phyloP scores from a whole-genome alignment of 2,888 invertebrate genomes.

The Melangyna quadrimaculata region DNA sequence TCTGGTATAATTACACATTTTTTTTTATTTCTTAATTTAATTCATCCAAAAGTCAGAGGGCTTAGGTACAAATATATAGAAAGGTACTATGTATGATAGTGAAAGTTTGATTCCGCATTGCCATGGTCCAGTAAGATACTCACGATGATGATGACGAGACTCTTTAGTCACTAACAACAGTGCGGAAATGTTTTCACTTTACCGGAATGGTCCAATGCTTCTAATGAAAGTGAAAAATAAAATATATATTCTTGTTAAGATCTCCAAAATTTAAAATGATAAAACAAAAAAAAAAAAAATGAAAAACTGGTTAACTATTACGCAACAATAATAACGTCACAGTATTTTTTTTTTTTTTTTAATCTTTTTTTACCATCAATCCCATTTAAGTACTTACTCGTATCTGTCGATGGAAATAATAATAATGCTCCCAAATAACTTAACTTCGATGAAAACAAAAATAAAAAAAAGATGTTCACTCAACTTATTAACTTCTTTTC shows the following conservation, averaged over 20 bases:
- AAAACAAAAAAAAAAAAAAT: background rate
- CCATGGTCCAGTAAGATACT: slow-evolving; percentile 77
- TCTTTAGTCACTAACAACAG: slow-evolving; percentile 1
- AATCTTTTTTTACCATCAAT: slow-evolving; percentile 2
- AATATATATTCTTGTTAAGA: slow-evolving; percentile 38
- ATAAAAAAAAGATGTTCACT: slow-evolving; percentile 31
- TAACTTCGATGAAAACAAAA: background rate
- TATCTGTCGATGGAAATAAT: slow-evolving; percentile 31
- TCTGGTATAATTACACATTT: slow-evolving; percentile 49
- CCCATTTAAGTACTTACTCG: slow-evolving; percentile 20
- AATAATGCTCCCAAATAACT: slow-evolving; percentile 47
- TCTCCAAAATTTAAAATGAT: slow-evolving; percentile 46
- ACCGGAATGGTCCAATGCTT: slow-evolving; percentile 72
- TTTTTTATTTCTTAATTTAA: slow-evolving; percentile 39
- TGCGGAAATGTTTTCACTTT: slow-evolving; percentile 61
- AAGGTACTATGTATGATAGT: slow-evolving; percentile 71
- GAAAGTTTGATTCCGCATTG: slow-evolving; percentile 80
- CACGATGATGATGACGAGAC: slow-evolving; percentile 22
- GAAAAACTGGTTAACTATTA: slow-evolving; percentile 43
- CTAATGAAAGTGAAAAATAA: slow-evolving; percentile 78
- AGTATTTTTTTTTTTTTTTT: background rate
- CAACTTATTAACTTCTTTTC: slow-evolving; percentile 18
- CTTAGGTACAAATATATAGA: background rate
- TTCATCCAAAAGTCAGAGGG: slow-evolving; percentile 56
- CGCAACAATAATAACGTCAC: slow-evolving; percentile 26